A percentile compares a stretch with the other conserved stretches of the same genome.
Conservation (phyloP, 2,113 vertebrate genomes). For the Microtus pennsylvanicus region DNA sequence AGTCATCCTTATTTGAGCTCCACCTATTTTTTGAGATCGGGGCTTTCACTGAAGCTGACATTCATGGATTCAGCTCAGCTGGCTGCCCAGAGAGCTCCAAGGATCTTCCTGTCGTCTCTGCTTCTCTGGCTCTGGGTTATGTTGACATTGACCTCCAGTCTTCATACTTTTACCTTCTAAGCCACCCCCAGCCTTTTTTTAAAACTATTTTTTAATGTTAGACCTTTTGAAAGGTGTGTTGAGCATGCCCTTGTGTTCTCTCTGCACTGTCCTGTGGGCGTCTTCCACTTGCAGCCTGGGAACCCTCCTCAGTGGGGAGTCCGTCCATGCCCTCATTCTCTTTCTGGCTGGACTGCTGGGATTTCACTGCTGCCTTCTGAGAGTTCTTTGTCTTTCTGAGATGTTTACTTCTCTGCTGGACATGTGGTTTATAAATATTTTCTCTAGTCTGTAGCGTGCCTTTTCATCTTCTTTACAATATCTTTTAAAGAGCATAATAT, state of each 20-base stretch:
- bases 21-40: neutral
- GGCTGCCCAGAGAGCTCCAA: neutral
- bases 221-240: neutral
- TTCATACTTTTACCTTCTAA: neutral
- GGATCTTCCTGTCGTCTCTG: neutral
- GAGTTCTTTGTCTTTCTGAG: neutral
- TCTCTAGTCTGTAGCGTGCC: neutral
- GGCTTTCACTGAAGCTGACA: neutral
- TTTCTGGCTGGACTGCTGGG: neutral
- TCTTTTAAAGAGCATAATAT: conserved; percentile 28
- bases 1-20: neutral
- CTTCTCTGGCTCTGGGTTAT: neutral
- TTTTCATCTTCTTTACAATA: conserved; percentile 38
- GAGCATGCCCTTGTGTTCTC: neutral
- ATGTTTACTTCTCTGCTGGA: neutral
- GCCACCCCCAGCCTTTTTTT: neutral
- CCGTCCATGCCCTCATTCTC: too few species aligned
- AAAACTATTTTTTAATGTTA: neutral
- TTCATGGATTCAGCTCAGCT: neutral
- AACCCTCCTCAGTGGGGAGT: neutral
- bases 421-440: conserved; percentile 10
- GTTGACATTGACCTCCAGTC: neutral
- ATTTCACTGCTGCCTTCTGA: neutral
- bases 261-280: neutral
- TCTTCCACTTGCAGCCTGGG: neutral